These are phyloP conservation scores for Montipora foliosa DNA, from an alignment of 64 coral and sea anemone genomes.

Conservation along the genomic window DNA sequence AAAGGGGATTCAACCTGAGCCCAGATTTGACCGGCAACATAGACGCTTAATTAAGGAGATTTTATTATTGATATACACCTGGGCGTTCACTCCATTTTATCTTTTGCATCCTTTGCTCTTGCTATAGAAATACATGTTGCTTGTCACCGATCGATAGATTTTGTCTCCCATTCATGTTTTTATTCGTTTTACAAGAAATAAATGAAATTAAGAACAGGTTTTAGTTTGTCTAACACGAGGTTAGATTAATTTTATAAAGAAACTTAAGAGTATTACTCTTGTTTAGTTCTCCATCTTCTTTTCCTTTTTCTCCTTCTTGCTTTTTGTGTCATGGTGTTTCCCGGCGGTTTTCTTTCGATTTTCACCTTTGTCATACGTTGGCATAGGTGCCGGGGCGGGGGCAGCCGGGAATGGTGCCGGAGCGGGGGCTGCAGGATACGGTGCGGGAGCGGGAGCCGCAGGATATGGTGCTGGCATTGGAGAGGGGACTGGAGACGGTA, in stretches of 20 bases:
- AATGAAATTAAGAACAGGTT: not conserved
- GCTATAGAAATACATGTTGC: too few relatives aligned
- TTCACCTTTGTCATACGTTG: constrained; percentile 10
- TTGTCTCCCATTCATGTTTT: not conserved
- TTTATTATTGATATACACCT: too few relatives aligned
- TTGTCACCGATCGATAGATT: too few relatives aligned
- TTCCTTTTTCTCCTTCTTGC: not conserved
- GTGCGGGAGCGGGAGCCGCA: not conserved
- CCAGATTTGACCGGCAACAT: too few relatives aligned
- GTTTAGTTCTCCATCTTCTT: not conserved
- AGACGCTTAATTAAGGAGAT: too few relatives aligned
- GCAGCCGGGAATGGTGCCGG: not conserved
- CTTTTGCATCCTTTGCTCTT: too few relatives aligned
- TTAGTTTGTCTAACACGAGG: too few relatives aligned
- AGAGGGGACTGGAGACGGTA: constrained; percentile 2
- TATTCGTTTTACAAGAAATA: not conserved
- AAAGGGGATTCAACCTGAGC: too few relatives aligned
- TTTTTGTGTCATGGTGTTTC: not conserved
- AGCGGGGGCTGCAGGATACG: not conserved
- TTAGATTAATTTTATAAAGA: too few relatives aligned
- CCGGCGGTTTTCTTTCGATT: not conserved
- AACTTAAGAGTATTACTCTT: too few relatives aligned
- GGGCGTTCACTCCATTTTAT: too few relatives aligned
- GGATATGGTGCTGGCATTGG: constrained; percentile 18
- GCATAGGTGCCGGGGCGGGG: not conserved